These are phyloP conservation scores for Dicrurus megarhynchus DNA, from an alignment of 2,113 vertebrate species.

Conservation along the genomic window DNA sequence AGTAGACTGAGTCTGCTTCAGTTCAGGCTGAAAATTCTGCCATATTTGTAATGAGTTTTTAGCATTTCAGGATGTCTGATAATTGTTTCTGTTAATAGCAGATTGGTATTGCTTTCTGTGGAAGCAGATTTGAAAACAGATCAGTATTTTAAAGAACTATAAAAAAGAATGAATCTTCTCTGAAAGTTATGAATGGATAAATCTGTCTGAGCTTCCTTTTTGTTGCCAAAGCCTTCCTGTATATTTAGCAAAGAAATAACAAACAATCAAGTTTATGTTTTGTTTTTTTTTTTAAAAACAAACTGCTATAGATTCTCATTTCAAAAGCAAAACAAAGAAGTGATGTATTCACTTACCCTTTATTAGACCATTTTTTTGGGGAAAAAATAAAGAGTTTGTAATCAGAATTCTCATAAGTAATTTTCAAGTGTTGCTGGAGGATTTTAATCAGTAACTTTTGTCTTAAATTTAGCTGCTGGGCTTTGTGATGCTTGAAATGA, in stretches of 20 bases:
- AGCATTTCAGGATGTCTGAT: neutral
- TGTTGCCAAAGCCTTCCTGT: neutral
- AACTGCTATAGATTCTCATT: neutral
- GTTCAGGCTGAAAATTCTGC: neutral
- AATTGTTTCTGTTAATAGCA: neutral
- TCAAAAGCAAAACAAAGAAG: neutral
- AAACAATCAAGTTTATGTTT: neutral
- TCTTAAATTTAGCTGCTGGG: neutral
- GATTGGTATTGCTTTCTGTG: neutral
- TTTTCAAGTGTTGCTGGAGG: neutral
- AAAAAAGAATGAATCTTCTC: neutral
- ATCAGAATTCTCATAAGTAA: neutral
- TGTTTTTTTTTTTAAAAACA: neutral
- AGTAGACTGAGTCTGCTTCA: neutral
- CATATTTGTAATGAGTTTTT: neutral
- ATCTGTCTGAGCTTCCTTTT: neutral
- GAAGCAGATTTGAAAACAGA: neutral
- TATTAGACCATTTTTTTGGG: neutral
- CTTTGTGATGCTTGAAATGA: neutral
- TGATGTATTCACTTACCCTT: neutral
- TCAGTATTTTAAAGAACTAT: neutral
- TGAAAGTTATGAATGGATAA: neutral
- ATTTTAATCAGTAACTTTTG: neutral
- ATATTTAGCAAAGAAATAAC: neutral
- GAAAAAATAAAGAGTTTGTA: neutral